These are phyloP conservation scores for Mythimna ferrago DNA, from an alignment of 2,888 invertebrate species.

Conservation along the genomic window DNA sequence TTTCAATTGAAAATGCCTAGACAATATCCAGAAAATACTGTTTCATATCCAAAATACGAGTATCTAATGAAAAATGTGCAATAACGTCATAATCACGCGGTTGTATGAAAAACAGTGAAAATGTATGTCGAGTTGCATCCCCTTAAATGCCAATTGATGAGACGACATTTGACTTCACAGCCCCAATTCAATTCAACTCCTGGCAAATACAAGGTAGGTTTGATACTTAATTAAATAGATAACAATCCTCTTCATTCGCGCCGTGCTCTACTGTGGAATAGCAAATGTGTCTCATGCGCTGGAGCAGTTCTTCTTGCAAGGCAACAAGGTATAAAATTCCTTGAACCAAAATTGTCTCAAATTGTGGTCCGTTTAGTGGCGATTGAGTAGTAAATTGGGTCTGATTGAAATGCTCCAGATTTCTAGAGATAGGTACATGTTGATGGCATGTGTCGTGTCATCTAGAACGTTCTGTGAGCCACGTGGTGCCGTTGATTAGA, in stretches of 20 bases:
- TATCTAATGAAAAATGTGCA: no score
- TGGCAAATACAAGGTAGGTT: slow-evolving; percentile 15
- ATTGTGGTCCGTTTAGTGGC: slow-evolving; percentile 47
- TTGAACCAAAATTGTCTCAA: neutral
- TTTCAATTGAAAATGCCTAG: no score
- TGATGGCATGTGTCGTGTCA: slow-evolving; percentile 7
- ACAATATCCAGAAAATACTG: no score
- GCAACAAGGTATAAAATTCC: slow-evolving; percentile 26
- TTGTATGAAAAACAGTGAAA: no score
- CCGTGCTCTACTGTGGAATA: slow-evolving; percentile 23
- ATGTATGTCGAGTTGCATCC: no score
- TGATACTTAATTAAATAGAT: slow-evolving; percentile 42
- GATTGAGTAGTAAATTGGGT: slow-evolving; percentile 75
- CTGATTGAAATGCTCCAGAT: slow-evolving; percentile 84
- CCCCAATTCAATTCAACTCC: slow-evolving; percentile 5
- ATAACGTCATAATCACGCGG: no score
- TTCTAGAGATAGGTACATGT: slow-evolving; percentile 61
- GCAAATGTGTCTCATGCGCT: slow-evolving; percentile 18
- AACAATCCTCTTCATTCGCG: slow-evolving; percentile 41
- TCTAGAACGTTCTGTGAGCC: slow-evolving; percentile 48
- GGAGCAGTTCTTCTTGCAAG: slow-evolving; percentile 17
- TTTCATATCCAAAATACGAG: no score
- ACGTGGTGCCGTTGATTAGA: slow-evolving; percentile 20
- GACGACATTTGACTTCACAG: neutral
- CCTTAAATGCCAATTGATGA: neutral